Percentiles rank a stretch among this genome's conserved stretches.
Conservation (phyloP, 2,113 vertebrate genomes). For the Cephalopterus ornatus region DNA sequence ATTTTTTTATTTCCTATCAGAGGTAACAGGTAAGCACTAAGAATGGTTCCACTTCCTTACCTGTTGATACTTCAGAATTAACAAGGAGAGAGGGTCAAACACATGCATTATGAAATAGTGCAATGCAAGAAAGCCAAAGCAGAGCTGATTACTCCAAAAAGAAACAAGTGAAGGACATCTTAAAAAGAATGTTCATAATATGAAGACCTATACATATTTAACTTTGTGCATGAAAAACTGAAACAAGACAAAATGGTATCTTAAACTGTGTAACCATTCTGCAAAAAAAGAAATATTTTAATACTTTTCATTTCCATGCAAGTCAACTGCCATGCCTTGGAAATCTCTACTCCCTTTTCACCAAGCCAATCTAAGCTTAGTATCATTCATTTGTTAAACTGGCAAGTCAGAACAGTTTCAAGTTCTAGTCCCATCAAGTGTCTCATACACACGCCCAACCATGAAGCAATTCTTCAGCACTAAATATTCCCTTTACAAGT, state of each 20-base stretch:
- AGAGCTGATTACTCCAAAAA: not conserved
- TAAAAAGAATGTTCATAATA: not conserved
- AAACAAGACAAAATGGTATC: not conserved
- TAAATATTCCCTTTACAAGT: not conserved
- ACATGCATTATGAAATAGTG: not conserved
- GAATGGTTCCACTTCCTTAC: not conserved
- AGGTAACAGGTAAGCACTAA: not conserved
- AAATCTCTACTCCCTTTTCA: constrained; percentile 62
- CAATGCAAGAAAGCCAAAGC: not conserved
- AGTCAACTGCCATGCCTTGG: constrained; percentile 57
- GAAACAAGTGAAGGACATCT: not conserved
- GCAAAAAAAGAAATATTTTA: not conserved
- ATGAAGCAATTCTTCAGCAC: not conserved
- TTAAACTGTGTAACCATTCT: not conserved
- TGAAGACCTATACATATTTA: not conserved
- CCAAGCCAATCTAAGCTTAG: not conserved
- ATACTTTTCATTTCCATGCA: constrained; percentile 59
- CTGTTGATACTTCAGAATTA: not conserved
- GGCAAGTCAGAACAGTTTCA: not conserved
- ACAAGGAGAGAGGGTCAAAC: not conserved
- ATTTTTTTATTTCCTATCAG: not conserved
- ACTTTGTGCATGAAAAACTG: not conserved
- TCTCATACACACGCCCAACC: not conserved
- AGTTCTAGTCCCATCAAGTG: not conserved
- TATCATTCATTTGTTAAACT: constrained; percentile 28